Evolutionary conservation across 2,797 vertebrate species (phyloP).

Genomic region (Diceros bicornis): DNA sequence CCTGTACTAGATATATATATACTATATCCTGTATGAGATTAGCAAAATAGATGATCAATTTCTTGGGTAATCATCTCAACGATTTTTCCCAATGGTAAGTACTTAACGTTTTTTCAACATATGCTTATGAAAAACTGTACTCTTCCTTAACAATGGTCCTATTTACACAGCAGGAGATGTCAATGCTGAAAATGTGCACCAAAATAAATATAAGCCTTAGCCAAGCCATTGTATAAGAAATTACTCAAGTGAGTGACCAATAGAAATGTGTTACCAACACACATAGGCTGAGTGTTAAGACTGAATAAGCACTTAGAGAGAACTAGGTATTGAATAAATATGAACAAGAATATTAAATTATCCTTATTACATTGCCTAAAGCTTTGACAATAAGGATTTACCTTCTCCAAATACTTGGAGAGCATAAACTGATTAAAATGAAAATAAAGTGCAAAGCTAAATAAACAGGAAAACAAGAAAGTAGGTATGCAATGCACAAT

Average conservation of each 20-base stretch:
- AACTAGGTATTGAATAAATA: conserved; percentile 78
- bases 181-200: conserved; percentile 50
- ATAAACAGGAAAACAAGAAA: conserved; percentile 76
- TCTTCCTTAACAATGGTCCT: conserved; percentile 58
- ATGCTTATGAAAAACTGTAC: conserved; percentile 46
- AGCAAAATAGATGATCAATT: not conserved
- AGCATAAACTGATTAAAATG: conserved; percentile 76
- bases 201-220: conserved; percentile 79
- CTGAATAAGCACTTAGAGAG: conserved; percentile 74
- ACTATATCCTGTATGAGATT: not conserved
- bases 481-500: not conserved
- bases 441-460: conserved; percentile 80
- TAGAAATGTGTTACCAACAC: conserved; percentile 79
- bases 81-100: not conserved
- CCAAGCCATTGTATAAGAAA: conserved; percentile 70
- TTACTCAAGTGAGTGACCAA: conserved; percentile 78
- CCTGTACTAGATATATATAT: not conserved
- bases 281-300: conserved; percentile 77
- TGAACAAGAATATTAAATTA: conserved; percentile 79
- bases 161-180: conserved; percentile 75
- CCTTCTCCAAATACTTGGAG: conserved; percentile 84
- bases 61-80: not conserved
- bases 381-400: conserved; percentile 82
- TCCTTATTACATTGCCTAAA: conserved; percentile 66
- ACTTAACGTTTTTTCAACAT: conserved; percentile 25